Percentiles rank a stretch among this genome's conserved stretches.
Evolutionary conservation across 2,113 vertebrate genomes (phyloP).

Genomic region (Bujurquina vittata): DNA sequence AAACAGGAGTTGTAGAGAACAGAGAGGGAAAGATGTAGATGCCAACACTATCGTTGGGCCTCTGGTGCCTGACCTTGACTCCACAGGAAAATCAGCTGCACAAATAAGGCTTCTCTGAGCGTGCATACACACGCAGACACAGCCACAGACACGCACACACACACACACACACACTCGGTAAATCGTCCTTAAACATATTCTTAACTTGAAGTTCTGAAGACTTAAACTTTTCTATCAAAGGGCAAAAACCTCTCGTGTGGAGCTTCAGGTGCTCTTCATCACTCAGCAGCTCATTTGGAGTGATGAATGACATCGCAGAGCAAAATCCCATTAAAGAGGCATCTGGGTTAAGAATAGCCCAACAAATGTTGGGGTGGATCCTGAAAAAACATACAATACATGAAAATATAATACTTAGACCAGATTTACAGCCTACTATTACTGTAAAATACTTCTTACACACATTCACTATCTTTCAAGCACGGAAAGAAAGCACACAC

Average conservation of each 20-base stretch:
- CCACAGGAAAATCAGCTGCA: conserved; percentile 70
- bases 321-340: conserved; percentile 11
- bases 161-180: background rate
- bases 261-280: conserved; percentile 12
- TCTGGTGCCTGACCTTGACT: conserved; percentile 49
- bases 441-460: conserved; percentile 35
- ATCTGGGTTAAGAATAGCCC: conserved; percentile 32
- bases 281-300: conserved; percentile 9
- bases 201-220: conserved; percentile 6
- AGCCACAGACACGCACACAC: background rate
- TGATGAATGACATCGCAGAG: background rate
- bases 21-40: background rate
- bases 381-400: conserved; percentile 38
- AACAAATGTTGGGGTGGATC: conserved; percentile 36
- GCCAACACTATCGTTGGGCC: conserved; percentile 45
- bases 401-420: conserved; percentile 30
- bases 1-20: conserved; percentile 37
- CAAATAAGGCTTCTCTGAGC: conserved; percentile 48
- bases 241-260: conserved; percentile 8
- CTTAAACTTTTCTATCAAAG: conserved; percentile 25
- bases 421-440: conserved; percentile 47
- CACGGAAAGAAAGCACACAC: conserved; percentile 37
- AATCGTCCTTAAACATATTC: conserved; percentile 29
- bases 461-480: conserved; percentile 39
- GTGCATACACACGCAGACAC: background rate